phyloP scores from a whole-genome alignment of 2,797 vertebrate species.

The Morus bassanus region DNA sequence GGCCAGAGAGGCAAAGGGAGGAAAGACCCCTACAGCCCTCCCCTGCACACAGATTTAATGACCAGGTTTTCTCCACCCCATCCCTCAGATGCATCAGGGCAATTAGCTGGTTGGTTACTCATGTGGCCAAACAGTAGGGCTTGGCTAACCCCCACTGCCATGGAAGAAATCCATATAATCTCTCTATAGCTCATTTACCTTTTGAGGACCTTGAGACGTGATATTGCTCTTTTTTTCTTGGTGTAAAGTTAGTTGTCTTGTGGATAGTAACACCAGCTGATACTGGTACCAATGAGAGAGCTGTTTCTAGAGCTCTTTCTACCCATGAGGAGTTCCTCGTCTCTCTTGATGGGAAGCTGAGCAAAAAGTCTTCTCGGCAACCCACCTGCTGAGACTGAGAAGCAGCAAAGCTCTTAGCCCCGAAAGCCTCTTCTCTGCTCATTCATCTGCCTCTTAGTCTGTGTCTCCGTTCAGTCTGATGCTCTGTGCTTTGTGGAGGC shows the following conservation, averaged over 20 bases:
- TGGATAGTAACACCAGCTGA: background rate
- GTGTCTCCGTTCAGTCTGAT: background rate
- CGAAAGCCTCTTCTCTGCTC: background rate
- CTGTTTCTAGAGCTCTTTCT: background rate
- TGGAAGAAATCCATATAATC: background rate
- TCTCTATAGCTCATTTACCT: background rate
- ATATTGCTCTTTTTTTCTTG: background rate
- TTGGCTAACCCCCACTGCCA: background rate
- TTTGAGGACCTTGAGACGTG: background rate
- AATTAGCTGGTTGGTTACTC: background rate
- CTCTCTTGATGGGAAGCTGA: background rate
- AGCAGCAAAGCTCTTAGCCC: background rate
- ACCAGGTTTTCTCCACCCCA: background rate
- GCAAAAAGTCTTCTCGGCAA: background rate
- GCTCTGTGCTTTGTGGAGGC: background rate
- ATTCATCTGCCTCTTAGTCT: background rate
- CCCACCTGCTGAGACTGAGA: background rate
- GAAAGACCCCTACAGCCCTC: background rate
- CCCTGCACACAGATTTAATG: background rate
- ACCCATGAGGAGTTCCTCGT: background rate
- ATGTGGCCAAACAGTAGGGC: background rate
- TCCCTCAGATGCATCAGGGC: background rate
- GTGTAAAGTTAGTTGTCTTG: background rate
- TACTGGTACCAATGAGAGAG: background rate
- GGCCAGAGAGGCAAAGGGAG: background rate